A percentile compares a stretch with the other conserved stretches of the same genome.
These are phyloP conservation scores for Protaetia brevitarsis DNA, from an alignment of 1,140 invertebrate genomes.

Conservation along the genomic window DNA sequence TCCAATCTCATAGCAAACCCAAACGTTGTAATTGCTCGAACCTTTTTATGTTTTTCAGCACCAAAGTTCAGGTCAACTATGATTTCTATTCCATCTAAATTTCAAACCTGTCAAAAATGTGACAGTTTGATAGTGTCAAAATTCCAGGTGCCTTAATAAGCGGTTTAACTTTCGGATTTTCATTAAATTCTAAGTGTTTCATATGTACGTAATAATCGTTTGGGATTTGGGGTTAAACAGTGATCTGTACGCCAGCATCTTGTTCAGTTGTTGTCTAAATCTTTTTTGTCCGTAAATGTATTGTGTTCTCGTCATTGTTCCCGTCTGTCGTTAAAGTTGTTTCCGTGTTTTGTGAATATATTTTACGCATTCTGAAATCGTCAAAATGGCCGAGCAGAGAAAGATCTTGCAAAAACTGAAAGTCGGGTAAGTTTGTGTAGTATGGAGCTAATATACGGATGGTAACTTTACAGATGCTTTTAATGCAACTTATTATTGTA, in stretches of 20 bases:
- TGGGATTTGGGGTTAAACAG: too few relatives aligned
- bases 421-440: conserved; percentile 2
- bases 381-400: conserved; percentile 20
- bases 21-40: neutral
- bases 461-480: neutral
- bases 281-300: neutral
- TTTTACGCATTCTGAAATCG: neutral
- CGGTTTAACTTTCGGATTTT: conserved; percentile 8
- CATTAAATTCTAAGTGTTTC: too few relatives aligned
- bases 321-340: neutral
- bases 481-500: neutral
- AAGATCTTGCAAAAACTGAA: conserved; percentile 23
- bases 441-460: neutral
- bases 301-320: neutral
- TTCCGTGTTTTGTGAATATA: neutral
- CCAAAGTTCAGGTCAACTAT: neutral
- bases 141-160: neutral
- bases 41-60: neutral
- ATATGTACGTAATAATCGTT: too few relatives aligned
- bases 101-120: neutral
- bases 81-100: too few relatives aligned
- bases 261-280: neutral
- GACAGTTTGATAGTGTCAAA: conserved; percentile 13
- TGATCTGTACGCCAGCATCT: too few relatives aligned
- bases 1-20: too few relatives aligned